phyloP scores from a whole-genome alignment of 2,888 invertebrate species.

The Sminthurinus aureus region DNA sequence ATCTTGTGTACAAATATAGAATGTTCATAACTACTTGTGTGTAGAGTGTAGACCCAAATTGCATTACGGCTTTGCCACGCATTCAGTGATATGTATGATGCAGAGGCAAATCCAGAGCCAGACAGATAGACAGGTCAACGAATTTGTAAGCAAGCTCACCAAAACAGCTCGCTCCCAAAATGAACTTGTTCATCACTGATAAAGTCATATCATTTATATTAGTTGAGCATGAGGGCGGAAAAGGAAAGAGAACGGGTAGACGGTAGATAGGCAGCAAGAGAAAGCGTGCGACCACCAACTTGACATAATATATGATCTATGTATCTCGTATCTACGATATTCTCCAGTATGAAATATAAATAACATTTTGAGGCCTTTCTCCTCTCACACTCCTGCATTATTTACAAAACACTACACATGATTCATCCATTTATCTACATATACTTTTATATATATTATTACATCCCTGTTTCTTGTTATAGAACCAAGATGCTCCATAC shows the following conservation, averaged over 20 bases:
- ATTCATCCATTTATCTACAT: too few species aligned
- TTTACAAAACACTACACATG: too few species aligned
- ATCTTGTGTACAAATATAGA: too few species aligned
- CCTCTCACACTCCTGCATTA: not conserved
- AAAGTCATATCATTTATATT: constrained; percentile 20
- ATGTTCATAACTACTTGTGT: too few species aligned
- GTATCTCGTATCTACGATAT: not conserved
- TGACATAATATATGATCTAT: constrained; percentile 3
- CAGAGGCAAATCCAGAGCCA: not conserved
- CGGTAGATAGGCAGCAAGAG: not conserved
- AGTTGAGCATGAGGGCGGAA: not conserved
- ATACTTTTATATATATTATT: too few species aligned
- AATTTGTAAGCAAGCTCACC: not conserved
- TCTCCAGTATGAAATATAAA: not conserved
- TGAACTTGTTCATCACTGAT: constrained; percentile 16
- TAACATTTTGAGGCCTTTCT: not conserved
- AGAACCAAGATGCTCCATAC: not conserved
- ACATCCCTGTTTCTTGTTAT: too few species aligned
- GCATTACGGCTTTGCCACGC: constrained; percentile 13
- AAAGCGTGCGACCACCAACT: not conserved
- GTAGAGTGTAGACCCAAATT: constrained; percentile 18
- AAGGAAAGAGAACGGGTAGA: too few species aligned
- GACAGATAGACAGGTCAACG: constrained; percentile 24
- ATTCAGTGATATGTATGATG: not conserved
- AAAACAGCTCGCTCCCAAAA: not conserved